These are phyloP conservation scores for Myripristis jacobus DNA, from an alignment of 2,797 vertebrate genomes.

Conservation along the genomic window DNA sequence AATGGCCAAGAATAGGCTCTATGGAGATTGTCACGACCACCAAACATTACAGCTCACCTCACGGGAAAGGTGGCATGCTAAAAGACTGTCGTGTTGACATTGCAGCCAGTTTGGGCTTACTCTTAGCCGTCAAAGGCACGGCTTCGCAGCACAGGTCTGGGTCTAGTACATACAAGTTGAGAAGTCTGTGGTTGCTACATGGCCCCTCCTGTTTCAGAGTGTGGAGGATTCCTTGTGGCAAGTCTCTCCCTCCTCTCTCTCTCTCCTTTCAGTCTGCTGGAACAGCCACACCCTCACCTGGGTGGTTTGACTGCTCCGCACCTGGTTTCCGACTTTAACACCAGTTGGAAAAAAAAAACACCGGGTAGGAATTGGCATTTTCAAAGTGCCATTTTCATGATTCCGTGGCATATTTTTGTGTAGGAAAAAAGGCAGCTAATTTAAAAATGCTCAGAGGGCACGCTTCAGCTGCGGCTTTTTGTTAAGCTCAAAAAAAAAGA, in stretches of 20 bases:
- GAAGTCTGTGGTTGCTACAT: background rate
- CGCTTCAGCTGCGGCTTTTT: too few species aligned
- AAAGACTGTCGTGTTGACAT: background rate
- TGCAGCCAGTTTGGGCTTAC: too few species aligned
- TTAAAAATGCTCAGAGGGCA: conserved; percentile 24
- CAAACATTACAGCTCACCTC: too few species aligned
- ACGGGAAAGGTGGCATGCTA: background rate
- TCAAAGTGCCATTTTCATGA: background rate
- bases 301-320: background rate
- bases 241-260: background rate
- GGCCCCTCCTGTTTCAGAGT: conserved; percentile 51
- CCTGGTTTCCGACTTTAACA: background rate
- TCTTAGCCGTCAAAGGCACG: too few species aligned
- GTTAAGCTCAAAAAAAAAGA: too few species aligned
- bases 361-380: too few species aligned
- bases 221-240: background rate
- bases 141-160: background rate
- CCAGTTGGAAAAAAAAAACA: too few species aligned
- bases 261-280: background rate
- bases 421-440: background rate
- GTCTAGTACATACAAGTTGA: background rate
- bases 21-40: too few species aligned
- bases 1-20: background rate
- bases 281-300: conserved; percentile 76
- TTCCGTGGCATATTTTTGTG: too few species aligned